Base-by-base conservation (phyloP, 2,888 invertebrate species). In the Oligia latruncula region DNA sequence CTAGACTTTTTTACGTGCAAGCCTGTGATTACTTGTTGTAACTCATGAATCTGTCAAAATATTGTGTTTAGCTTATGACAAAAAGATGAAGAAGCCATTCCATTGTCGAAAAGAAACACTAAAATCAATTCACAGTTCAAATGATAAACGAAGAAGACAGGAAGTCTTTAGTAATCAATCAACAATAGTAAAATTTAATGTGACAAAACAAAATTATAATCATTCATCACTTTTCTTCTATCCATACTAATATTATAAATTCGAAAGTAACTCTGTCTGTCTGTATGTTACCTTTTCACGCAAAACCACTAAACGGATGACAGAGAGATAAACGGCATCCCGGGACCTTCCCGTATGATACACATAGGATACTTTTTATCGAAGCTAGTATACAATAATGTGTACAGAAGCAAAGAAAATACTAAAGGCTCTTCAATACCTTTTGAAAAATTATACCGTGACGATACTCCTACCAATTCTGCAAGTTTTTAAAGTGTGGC, bases 181-280 rank as follows among this genome's bases (percentile, higher is more conserved):
- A 40, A 76, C 11, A 58, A 77, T 52, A 0, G 13, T 49, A 58
- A 52, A 75, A 15, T 5, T 52, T 64, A 17, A 58, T 58, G 29
- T 29, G n/a, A 52, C 40, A 58, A 68, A 77, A 67, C 52, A 67
- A 76, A 35, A 71, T n/a, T n/a, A n/a, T 49, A 49, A 73, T 58
- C 67, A 49, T 49, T 2, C 0, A 55, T 65, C 5, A n/a, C 17
- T 40, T 17, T 13, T 55, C 23, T 64, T 11, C 4, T 23, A 35
- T 46, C 5, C 40, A 40, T 40, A 40, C 40, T 40, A 40, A 40
- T 4, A 40, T 40, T 4, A 40, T 40, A 40, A 40, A 40, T 40
- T 40, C 40, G 40, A 40, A 40, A 4, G 4, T 40, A 40, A 40
- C 40, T 40, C 40, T 40, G 40, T 40, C 40, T 40, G 4, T 40